These are phyloP conservation scores for Cerceris ruficornis DNA, from an alignment of 2,888 invertebrate species.

Conservation along the genomic window DNA sequence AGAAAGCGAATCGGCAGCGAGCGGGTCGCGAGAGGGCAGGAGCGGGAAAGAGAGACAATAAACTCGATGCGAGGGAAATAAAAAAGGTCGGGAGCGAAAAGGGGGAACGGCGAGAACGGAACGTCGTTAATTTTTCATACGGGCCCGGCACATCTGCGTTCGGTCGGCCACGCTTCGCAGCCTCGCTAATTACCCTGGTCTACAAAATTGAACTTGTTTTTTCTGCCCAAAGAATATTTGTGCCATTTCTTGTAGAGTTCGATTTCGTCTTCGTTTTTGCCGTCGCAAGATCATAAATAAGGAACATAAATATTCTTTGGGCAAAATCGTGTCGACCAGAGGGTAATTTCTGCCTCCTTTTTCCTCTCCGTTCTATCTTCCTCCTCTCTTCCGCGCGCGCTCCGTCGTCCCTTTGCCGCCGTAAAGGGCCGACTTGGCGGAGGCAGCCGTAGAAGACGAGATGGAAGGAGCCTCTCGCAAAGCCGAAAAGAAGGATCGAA, in stretches of 20 bases:
- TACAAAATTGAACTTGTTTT: slow-evolving; percentile 45
- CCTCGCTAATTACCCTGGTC: slow-evolving; percentile 67
- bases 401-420: no score
- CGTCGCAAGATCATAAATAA: no score
- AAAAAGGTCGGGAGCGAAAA: slow-evolving; percentile 32
- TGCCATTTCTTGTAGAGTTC: no score
- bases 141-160: slow-evolving; percentile 63
- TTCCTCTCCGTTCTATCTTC: slow-evolving; percentile 1
- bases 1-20: slow-evolving; percentile 27
- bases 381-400: no score
- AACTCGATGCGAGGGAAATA: slow-evolving; percentile 40
- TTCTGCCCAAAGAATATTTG: no score
- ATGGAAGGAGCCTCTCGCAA: no score
- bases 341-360: slow-evolving; percentile 3
- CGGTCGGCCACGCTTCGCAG: slow-evolving; percentile 49
- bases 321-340: no score
- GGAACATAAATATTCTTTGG: no score
- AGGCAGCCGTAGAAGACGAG: no score
- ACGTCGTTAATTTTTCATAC: slow-evolving; percentile 68
- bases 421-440: no score
- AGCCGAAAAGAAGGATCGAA: no score
- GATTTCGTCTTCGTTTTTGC: slow-evolving; percentile 14
- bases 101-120: slow-evolving; percentile 43
- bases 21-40: slow-evolving; percentile 16
- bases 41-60: slow-evolving; percentile 48